A percentile compares a stretch with the other conserved stretches of the same genome.
Evolutionary conservation across 1,140 invertebrate species (phyloP).

Genomic region (Hycleus phaleratus): DNA sequence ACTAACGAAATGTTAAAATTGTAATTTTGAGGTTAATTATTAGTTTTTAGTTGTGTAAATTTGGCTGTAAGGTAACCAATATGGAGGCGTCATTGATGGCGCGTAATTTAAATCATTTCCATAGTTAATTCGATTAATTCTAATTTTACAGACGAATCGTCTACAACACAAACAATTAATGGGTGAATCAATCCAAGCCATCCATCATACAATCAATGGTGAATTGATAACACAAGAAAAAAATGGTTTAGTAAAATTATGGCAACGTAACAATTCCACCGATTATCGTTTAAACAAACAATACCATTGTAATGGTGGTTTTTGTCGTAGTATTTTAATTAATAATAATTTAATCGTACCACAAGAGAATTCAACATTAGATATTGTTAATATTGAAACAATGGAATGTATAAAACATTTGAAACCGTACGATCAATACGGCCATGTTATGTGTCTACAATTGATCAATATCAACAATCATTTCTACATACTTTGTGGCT

Average conservation of each 20-base stretch:
- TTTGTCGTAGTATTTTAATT: constrained; percentile 51
- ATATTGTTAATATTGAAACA: constrained; percentile 32
- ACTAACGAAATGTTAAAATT: no score
- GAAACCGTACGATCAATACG: constrained; percentile 21
- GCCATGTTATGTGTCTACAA: constrained; percentile 28
- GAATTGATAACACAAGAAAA: constrained; percentile 61
- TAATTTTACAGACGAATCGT: constrained; percentile 51
- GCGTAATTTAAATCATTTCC: background rate
- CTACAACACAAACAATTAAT: constrained; percentile 50
- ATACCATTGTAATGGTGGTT: constrained; percentile 57
- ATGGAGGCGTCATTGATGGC: no score
- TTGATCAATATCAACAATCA: constrained; percentile 21
- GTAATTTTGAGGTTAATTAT: no score
- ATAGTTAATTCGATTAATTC: constrained; percentile 1
- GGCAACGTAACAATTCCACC: constrained; percentile 54
- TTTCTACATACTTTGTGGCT: constrained; percentile 27
- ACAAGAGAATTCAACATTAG: constrained; percentile 54
- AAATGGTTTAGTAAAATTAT: constrained; percentile 57
- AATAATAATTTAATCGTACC: constrained; percentile 54
- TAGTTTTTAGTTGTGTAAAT: no score
- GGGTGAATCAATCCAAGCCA: constrained; percentile 47
- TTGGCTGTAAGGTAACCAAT: no score
- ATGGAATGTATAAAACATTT: constrained; percentile 22
- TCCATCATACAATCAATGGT: constrained; percentile 48
- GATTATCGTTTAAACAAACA: constrained; percentile 47